These are phyloP conservation scores for Melanerpes aurifrons DNA, from an alignment of 2,113 vertebrate species.

Conservation along the genomic window DNA sequence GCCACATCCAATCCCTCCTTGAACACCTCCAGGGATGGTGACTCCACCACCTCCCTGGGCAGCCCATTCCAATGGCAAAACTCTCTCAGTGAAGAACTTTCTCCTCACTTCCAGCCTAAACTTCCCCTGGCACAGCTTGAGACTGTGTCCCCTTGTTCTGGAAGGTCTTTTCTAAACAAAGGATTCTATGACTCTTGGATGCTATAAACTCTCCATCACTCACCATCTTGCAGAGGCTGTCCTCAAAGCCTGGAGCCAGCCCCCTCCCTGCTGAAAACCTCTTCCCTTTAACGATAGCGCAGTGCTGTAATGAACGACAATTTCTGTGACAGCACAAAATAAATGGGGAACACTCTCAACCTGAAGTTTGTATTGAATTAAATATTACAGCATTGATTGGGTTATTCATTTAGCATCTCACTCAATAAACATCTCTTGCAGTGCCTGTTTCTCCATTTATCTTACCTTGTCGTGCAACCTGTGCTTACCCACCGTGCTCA, in stretches of 20 bases:
- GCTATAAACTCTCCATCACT: accelerated
- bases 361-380: constrained; percentile 72
- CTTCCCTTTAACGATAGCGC: constrained; percentile 2
- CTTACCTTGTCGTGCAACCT: constrained; percentile 57
- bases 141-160: too few relatives aligned
- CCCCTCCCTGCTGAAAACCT: neutral
- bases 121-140: too few relatives aligned
- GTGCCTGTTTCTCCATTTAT: constrained; percentile 60
- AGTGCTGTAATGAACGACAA: constrained; percentile 39
- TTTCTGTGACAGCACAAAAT: constrained; percentile 59
- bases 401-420: constrained; percentile 74
- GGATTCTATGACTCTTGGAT: too few relatives aligned
- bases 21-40: too few relatives aligned
- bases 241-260: neutral
- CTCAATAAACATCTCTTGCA: constrained; percentile 69
- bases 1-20: too few relatives aligned
- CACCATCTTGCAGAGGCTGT: neutral
- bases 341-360: constrained; percentile 59
- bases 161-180: too few relatives aligned
- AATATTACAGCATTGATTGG: constrained; percentile 75
- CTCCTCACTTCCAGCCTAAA: too few relatives aligned
- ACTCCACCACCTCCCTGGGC: too few relatives aligned
- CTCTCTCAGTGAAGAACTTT: too few relatives aligned
- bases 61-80: too few relatives aligned
- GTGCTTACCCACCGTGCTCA: accelerated